These are phyloP conservation scores for Pogonocichla stellata DNA, from an alignment of 2,113 vertebrate species.

Conservation along the genomic window DNA sequence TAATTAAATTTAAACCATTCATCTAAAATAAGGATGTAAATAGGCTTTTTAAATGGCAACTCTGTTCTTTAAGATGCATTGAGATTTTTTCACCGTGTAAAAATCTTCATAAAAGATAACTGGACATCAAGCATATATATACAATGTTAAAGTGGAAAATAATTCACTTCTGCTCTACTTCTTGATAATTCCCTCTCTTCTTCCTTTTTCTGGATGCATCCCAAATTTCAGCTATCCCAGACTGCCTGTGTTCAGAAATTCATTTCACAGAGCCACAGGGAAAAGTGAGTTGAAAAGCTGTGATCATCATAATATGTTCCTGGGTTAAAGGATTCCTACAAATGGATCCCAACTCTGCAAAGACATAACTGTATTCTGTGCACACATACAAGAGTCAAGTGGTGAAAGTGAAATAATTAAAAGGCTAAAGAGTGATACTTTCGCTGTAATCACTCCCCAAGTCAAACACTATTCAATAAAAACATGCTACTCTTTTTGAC, in stretches of 20 bases:
- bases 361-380: not conserved
- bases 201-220: not conserved
- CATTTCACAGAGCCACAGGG: not conserved
- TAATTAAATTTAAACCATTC: not conserved
- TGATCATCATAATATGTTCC: not conserved
- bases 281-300: not conserved
- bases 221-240: not conserved
- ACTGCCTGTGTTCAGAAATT: not conserved
- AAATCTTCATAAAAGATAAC: not conserved
- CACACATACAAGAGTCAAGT: not conserved
- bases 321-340: not conserved
- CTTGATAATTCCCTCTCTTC: not conserved
- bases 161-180: not conserved
- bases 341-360: not conserved
- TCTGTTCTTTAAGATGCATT: not conserved
- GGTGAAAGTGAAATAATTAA: not conserved
- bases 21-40: not conserved
- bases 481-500: not conserved
- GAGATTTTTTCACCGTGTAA: not conserved
- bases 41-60: not conserved
- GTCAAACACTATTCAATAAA: not conserved
- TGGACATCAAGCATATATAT: not conserved
- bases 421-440: not conserved
- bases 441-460: not conserved
- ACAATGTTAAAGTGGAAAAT: not conserved